These are phyloP conservation scores for Eulemur rubriventer DNA, from an alignment of 2,797 vertebrate species.

Conservation along the genomic window DNA sequence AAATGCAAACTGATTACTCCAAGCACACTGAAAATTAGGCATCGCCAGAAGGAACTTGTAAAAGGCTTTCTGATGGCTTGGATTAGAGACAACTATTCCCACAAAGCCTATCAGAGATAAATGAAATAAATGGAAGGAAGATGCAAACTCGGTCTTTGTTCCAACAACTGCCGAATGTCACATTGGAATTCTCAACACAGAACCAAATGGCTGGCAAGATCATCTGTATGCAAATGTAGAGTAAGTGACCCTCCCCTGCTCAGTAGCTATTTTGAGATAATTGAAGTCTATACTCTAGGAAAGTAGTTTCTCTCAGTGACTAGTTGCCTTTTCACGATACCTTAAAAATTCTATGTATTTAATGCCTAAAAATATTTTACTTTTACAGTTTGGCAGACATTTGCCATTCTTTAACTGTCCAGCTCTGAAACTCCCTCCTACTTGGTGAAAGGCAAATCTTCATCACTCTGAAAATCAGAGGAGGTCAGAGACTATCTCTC, in stretches of 20 bases:
- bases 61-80: constrained; percentile 60
- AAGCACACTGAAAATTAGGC: constrained; percentile 61
- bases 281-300: constrained; percentile 41
- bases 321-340: constrained; percentile 54
- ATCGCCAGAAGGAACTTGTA: constrained; percentile 63
- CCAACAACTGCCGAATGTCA: constrained; percentile 63
- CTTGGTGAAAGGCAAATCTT: neutral
- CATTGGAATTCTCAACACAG: constrained; percentile 67
- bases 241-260: constrained; percentile 43
- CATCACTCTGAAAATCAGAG: neutral
- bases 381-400: neutral
- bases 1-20: constrained; percentile 56
- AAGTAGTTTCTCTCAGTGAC: constrained; percentile 43
- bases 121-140: constrained; percentile 69
- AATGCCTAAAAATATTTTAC: constrained; percentile 47
- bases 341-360: constrained; percentile 45
- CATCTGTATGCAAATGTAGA: constrained; percentile 63
- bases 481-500: neutral
- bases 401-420: neutral
- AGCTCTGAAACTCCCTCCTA: neutral
- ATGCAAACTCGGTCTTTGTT: constrained; percentile 31
- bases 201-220: constrained; percentile 65
- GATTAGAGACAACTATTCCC: constrained; percentile 71
- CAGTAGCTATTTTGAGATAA: constrained; percentile 69
- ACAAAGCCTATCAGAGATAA: constrained; percentile 72